Conservation (phyloP, 2,113 vertebrate species). For the Paraplagusia blochii region DNA sequence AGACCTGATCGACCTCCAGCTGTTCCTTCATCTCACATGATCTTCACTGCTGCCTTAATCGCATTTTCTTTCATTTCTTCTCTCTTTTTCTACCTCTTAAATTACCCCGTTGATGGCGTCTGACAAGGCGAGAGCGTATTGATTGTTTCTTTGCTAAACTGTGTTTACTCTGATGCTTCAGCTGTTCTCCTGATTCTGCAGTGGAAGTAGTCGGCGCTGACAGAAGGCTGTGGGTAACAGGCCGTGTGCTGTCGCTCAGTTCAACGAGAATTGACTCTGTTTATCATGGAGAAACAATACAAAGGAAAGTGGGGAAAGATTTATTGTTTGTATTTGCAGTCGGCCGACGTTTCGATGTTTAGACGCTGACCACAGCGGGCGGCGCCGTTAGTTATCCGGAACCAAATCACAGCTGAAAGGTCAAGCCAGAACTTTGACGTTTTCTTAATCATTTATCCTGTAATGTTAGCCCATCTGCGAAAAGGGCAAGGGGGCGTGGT, state of each 20-base stretch:
- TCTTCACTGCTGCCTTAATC: conserved; percentile 3
- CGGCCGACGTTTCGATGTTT: neutral
- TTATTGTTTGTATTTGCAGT: neutral
- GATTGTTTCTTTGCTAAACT: conserved; percentile 45
- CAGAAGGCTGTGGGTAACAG: conserved; percentile 24
- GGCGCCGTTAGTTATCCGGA: neutral
- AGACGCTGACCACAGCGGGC: neutral
- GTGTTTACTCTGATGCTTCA: conserved; percentile 44
- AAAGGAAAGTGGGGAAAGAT: neutral
- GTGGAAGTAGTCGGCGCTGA: conserved; percentile 24
- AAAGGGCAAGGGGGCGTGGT: too few relatives aligned
- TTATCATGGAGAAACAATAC: conserved; percentile 18
- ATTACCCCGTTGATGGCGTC: conserved; percentile 49
- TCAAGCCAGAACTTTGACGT: too few relatives aligned
- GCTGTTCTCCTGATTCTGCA: conserved; percentile 45
- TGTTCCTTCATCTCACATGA: conserved; percentile 19
- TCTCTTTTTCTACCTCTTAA: conserved; percentile 42
- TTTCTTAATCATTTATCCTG: too few relatives aligned
- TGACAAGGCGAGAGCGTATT: conserved; percentile 32
- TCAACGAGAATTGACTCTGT: conserved; percentile 24
- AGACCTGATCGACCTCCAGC: conserved; percentile 19
- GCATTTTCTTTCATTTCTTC: conserved; percentile 18
- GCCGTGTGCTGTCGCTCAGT: conserved; percentile 29
- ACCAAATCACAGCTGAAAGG: neutral
- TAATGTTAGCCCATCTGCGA: too few relatives aligned